Evolutionary conservation across 1,140 invertebrate genomes (phyloP).

Genomic region (Pristionchus pacificus): DNA sequence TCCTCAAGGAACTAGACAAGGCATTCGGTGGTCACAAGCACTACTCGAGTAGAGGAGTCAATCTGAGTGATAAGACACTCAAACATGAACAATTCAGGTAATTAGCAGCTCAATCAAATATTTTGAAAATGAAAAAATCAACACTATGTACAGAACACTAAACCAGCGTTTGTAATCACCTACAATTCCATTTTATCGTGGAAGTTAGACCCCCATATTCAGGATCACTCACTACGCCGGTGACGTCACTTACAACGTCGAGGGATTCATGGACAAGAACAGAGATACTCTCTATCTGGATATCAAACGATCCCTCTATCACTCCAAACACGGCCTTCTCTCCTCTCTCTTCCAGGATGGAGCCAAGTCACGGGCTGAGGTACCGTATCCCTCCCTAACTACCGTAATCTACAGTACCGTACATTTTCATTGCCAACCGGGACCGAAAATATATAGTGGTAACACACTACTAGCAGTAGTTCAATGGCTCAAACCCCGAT

Average conservation of each 20-base stretch:
- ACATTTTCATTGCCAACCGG: too few species aligned
- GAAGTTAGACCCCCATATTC: slow-evolving; percentile 64
- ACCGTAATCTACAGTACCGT: too few species aligned
- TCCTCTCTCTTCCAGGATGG: slow-evolving; percentile 67
- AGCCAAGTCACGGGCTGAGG: slow-evolving; percentile 61
- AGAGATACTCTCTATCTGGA: slow-evolving; percentile 71
- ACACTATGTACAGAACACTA: too few species aligned
- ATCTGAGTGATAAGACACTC: slow-evolving; percentile 53
- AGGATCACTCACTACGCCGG: slow-evolving; percentile 72
- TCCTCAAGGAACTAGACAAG: slow-evolving; percentile 64
- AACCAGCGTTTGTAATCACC: background rate
- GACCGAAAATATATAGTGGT: too few species aligned
- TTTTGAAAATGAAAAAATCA: too few species aligned
- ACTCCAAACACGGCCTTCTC: slow-evolving; percentile 64
- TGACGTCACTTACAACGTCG: slow-evolving; percentile 67
- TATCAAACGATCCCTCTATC: slow-evolving; percentile 69
- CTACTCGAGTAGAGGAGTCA: slow-evolving; percentile 57
- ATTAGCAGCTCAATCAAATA: too few species aligned
- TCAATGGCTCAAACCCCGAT: too few species aligned
- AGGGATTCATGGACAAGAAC: slow-evolving; percentile 73
- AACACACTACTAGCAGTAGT: too few species aligned
- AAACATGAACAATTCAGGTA: slow-evolving; percentile 58
- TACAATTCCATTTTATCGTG: too few species aligned
- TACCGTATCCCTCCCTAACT: slow-evolving; percentile 50
- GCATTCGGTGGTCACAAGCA: slow-evolving; percentile 65